phyloP scores from a whole-genome alignment of 2,797 vertebrate genomes.

The Hemitrygon akajei region DNA sequence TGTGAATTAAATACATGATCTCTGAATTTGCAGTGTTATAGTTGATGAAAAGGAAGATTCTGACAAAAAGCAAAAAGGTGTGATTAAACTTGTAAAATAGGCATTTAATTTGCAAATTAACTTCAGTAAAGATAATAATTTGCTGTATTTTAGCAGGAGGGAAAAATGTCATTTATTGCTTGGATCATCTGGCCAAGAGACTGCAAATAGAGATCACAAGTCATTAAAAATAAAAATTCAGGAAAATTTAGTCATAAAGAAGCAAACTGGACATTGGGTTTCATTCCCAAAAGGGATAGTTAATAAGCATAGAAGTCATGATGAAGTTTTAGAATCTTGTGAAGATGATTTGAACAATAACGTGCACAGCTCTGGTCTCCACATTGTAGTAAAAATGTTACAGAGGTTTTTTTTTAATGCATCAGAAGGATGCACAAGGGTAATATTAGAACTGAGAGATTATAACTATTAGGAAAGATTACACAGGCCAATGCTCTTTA shows the following conservation, averaged over 20 bases:
- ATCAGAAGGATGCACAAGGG: too few relatives aligned
- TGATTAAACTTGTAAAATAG: neutral
- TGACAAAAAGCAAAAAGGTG: neutral
- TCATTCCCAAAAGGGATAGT: neutral
- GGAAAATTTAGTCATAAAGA: neutral
- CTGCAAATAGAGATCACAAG: neutral
- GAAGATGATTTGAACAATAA: too few relatives aligned
- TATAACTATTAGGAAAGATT: neutral
- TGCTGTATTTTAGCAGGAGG: neutral
- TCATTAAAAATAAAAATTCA: neutral
- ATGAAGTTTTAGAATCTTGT: too few relatives aligned
- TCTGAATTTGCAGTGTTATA: neutral
- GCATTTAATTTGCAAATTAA: neutral
- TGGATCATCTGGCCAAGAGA: neutral
- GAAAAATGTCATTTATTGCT: too few relatives aligned
- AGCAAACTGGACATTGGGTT: neutral
- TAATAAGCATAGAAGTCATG: neutral
- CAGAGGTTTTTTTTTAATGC: too few relatives aligned
- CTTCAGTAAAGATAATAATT: neutral
- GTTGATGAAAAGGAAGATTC: neutral
- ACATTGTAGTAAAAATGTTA: too few relatives aligned
- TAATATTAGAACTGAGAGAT: too few relatives aligned
- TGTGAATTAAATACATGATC: neutral
- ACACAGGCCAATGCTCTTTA: neutral
- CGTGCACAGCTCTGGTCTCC: too few relatives aligned